Base-by-base conservation (phyloP, 2,888 invertebrate species). In the Micropterix aruncella region DNA sequence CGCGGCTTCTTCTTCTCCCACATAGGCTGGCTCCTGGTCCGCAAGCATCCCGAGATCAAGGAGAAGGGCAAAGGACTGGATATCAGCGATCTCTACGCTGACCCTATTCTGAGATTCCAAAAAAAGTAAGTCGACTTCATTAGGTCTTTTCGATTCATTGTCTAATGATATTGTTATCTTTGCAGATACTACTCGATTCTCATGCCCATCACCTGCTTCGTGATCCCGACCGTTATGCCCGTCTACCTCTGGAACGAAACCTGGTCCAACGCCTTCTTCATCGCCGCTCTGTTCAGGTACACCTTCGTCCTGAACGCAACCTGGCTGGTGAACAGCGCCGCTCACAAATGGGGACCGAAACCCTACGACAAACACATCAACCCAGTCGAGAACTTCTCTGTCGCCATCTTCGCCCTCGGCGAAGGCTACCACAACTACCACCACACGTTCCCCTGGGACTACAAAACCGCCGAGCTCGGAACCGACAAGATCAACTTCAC, bases 391-490 rank as follows among this genome's bases (percentile, higher is more conserved):
- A 89, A 85, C 48, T 72, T 74, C 55, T 67, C 74, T 16, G 89
- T 91, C 0, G 78, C 88, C 0, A 56, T 83, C 1, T 55, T 80
- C 42, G 77, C 80, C 2, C 64, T 82, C 46, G 89, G 89, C 0
- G 89, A 89, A 61, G 92, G 93, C 1, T 93, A 88, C 85, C 92
- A 93, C 66, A 92, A 93, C 65, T 93, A 89, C 63, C 92, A 92
- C 57, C 92, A 93, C 59, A 78, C 83, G 0, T 93, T 91, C 64
- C 92, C 92, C 0, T 89, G 87, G 82, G 92, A 93, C 61, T 93
- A 93, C 71, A 85, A 88, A 57, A 84, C 91, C 39, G 85, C 89
- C n/a, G 93, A 93, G 60, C 65, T 84, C 9, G 83, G 84, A 12
- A 65, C 62, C 55, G 73, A 68, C 51, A n/a, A n/a, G n/a, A 66